Evolutionary conservation across 2,888 invertebrate genomes (phyloP), one percentile per base, ranked within the genome.

Genomic region (Torymus texanus): DNA sequence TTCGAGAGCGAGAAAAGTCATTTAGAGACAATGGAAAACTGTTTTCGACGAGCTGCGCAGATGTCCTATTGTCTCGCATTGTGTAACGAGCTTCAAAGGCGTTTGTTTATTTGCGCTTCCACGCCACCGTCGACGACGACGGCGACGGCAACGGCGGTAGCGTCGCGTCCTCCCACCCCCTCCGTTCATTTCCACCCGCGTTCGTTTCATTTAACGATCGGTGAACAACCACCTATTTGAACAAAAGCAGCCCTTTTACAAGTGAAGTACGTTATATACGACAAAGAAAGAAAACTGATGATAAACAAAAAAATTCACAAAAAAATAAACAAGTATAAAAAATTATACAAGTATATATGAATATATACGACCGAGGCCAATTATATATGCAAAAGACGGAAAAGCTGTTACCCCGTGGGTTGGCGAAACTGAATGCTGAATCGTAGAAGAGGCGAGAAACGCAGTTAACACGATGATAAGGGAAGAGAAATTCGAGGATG

Each of bases 41-140:
- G 87, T 86, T 87, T 87, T 87, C 85, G 86, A 88, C 83, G 85
- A 85, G 84, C 51, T 24, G 18, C 11, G 18, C 11, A 12, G 21
- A 59, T 13, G 59, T 78, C 56, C 56, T 67, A 73, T 78, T 78
- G 29, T 78, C 67, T 73, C 73, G 61, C 14, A 56, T 73, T 67
- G 73, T 67, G 66, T 50, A 14, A 58, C 13, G 29, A 56, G 62
- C 56, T 50, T 63, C 50, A 56, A 74, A 62, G 51, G 41, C 14
- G 62, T 68, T 67, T 59, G 16, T 78, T 73, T 72, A 29, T 77
- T 78, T 68, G 62, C 56, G 62, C 78, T 68, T 72, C 72, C 77
- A 72, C 53, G 24, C 63, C 55, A 56, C 51, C 24, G 59, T 58
- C 59, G 41, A 50, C 24, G 53, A 21, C 56, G n/a, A 24, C 55